These are phyloP conservation scores for Molanna angustata DNA, from an alignment of 2,888 invertebrate genomes.

Conservation along the genomic window DNA sequence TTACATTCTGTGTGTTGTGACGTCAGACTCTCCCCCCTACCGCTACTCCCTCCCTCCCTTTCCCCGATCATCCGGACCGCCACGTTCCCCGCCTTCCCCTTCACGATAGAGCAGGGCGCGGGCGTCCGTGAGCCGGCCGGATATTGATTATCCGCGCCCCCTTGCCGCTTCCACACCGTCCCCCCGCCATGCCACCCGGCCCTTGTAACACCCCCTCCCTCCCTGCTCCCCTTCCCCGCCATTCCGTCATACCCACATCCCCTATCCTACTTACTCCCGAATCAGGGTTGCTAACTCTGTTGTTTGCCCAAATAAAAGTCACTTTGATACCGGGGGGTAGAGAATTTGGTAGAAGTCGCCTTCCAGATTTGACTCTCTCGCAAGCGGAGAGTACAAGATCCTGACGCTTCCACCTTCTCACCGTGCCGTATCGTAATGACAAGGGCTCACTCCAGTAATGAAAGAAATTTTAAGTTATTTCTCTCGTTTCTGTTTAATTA, in stretches of 20 bases:
- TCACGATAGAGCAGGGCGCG: slow-evolving; percentile 12
- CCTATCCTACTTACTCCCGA: background rate
- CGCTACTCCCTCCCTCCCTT: slow-evolving; percentile 1
- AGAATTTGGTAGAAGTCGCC: too few relatives aligned
- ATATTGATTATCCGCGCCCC: slow-evolving; percentile 61
- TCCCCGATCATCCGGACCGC: slow-evolving; percentile 6
- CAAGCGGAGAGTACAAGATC: too few relatives aligned
- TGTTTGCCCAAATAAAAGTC: background rate
- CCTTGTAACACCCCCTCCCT: slow-evolving; percentile 15
- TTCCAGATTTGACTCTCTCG: too few relatives aligned
- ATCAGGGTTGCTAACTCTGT: background rate
- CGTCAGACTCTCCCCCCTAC: slow-evolving; percentile 6
- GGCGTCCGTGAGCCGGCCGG: slow-evolving; percentile 58
- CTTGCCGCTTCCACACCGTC: slow-evolving; percentile 53
- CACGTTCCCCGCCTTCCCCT: slow-evolving; percentile 11
- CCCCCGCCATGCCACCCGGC: slow-evolving; percentile 36
- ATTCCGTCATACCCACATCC: slow-evolving; percentile 3
- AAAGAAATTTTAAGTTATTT: too few relatives aligned
- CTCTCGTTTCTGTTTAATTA: too few relatives aligned
- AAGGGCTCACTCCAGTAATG: too few relatives aligned
- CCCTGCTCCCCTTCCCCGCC: slow-evolving; percentile 22
- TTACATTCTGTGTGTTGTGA: background rate
- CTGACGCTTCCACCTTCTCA: too few relatives aligned
- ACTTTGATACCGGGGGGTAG: too few relatives aligned
- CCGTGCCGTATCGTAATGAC: too few relatives aligned